Evolutionary conservation across 2,113 vertebrate genomes (phyloP), one percentile per base, ranked within the genome.

Genomic region (Crotophaga sulcirostris): DNA sequence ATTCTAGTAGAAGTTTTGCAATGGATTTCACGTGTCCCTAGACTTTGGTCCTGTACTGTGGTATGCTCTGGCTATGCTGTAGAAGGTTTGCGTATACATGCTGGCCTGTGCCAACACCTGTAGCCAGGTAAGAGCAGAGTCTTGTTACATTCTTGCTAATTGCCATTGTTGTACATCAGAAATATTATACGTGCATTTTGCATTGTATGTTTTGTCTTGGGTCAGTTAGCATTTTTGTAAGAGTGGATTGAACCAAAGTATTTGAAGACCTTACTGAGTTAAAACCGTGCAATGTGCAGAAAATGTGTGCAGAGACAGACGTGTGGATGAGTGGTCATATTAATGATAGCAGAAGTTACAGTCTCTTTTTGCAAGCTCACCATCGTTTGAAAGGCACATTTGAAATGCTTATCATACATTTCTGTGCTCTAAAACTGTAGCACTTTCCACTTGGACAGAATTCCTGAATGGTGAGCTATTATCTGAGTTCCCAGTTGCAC

Each of bases 51-150:
- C 40, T 40, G 0, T 31, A 2, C 52, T 19, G 28, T 59, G 38
- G 19, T 34, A 12, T 44, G 14, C 34, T 36, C n/a, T 69, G 44
- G 28, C 3, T 1, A 16, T 59, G 60, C 49, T 25, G 33, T 58
- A 9, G 13, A 26, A 24, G 20, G 24, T 67, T 78, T 70, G 21
- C 20, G 2, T 9, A 28, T 26, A 19, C 21, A 2, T 24, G n/a
- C n/a, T 49, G 58, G 23, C 31, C 64, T 42, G 0, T 73, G 44
- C 33, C 18, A 5, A 16, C 31, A 23, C 8, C 7, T 1, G 1
- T 11, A 34, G 13, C 64, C 44, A 1, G 5, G 9, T 33, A 31
- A 40, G 51, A 59, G 24, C 59, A n/a, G 28, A 62, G 28, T 26
- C 55, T 66, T 15, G 11, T 31, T 87, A 55, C 20, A 11, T 17